Conservation (phyloP, 2,888 invertebrate genomes). For the Protonemura montana region DNA sequence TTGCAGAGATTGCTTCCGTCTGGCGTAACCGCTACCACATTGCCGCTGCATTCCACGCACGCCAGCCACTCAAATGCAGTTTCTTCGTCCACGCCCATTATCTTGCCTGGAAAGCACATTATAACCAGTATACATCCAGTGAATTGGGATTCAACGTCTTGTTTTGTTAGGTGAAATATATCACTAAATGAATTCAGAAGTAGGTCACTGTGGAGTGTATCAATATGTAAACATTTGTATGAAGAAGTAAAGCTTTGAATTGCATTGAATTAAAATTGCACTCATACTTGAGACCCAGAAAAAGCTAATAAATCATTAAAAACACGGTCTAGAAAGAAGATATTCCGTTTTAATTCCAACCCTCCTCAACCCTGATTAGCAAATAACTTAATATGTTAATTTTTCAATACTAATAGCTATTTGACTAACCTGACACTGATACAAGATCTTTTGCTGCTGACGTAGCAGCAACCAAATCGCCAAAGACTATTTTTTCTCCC, state of each 20-base stretch:
- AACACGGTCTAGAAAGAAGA: too few relatives aligned
- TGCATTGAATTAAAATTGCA: too few relatives aligned
- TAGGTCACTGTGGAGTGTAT: too few relatives aligned
- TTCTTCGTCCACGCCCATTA: constrained; percentile 49
- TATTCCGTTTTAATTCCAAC: too few relatives aligned
- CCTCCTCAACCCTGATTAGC: too few relatives aligned
- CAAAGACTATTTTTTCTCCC: background rate
- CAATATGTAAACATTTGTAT: too few relatives aligned
- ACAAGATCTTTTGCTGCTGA: constrained; percentile 17
- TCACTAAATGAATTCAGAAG: too few relatives aligned
- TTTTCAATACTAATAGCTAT: background rate
- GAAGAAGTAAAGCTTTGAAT: too few relatives aligned
- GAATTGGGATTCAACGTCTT: background rate
- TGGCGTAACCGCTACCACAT: constrained; percentile 38
- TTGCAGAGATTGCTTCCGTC: constrained; percentile 31
- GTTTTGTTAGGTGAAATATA: too few relatives aligned
- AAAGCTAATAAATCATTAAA: too few relatives aligned
- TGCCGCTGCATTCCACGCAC: constrained; percentile 48
- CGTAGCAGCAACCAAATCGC: background rate
- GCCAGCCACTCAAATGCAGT: constrained; percentile 49
- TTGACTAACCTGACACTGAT: constrained; percentile 22
- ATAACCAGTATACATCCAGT: background rate
- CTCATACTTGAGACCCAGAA: too few relatives aligned
- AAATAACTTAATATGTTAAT: too few relatives aligned
- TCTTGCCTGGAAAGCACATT: constrained; percentile 42